Evolutionary conservation across 2,888 invertebrate species (phyloP).

Genomic region (Sphecodes monilicornis): DNA sequence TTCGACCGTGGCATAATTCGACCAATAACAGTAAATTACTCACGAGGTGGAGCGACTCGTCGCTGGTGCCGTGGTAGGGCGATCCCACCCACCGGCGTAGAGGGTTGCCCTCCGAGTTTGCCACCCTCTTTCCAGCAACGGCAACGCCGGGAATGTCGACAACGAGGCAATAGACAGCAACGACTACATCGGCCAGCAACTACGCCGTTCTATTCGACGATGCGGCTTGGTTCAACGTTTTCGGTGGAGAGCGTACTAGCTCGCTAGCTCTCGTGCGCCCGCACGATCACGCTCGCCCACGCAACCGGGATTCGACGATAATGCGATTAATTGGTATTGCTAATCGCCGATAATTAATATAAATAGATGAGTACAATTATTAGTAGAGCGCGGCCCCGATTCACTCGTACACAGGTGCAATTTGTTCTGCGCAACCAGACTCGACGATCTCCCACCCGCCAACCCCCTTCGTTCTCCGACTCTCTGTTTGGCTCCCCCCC

Average conservation of each 20-base stretch:
- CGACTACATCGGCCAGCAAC: conserved; percentile 26
- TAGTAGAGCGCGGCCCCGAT: conserved; percentile 74
- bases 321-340: conserved; percentile 84
- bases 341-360: conserved; percentile 84
- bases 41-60: conserved; percentile 77
- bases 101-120: conserved; percentile 52
- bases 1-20: conserved; percentile 83
- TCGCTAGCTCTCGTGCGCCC: not conserved
- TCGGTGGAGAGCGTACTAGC: not conserved
- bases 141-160: conserved; percentile 21
- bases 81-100: conserved; percentile 49
- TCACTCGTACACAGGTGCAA: conserved; percentile 65
- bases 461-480: not conserved
- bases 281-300: conserved; percentile 10
- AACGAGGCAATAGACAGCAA: conserved; percentile 31
- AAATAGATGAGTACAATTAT: conserved; percentile 83
- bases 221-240: conserved; percentile 3
- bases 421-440: conserved; percentile 59
- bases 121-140: conserved; percentile 57
- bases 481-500: not conserved
- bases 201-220: conserved; percentile 21
- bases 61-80: conserved; percentile 67
- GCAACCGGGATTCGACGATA: conserved; percentile 76
- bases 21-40: conserved; percentile 84
- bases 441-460: conserved; percentile 38